A percentile compares a stretch with the other conserved stretches of the same genome.
Evolutionary conservation across 2,113 vertebrate genomes (phyloP).

Genomic region (Dicentrarchus labrax): DNA sequence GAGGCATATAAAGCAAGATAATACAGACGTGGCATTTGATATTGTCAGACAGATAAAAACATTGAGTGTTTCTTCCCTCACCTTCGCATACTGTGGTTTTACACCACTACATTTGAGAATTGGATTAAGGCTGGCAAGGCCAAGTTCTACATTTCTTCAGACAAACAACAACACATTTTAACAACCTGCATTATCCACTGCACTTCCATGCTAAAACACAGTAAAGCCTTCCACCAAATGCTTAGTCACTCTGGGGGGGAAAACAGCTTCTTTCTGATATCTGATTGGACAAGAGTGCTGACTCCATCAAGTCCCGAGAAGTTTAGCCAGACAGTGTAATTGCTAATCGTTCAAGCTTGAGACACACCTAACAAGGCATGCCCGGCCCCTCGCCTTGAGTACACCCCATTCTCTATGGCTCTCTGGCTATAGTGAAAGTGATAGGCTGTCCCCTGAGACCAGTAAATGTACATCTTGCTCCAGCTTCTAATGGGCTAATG

Average conservation of each 20-base stretch:
- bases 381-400: conserved; percentile 43
- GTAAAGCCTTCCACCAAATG: conserved; percentile 14
- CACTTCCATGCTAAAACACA: conserved; percentile 10
- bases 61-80: neutral
- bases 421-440: conserved; percentile 66
- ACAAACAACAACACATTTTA: neutral
- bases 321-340: conserved; percentile 75
- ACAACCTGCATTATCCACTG: neutral
- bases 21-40: neutral
- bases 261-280: conserved; percentile 42
- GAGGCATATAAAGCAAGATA: neutral
- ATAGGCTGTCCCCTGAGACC: conserved; percentile 69
- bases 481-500: conserved; percentile 77
- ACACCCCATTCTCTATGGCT: conserved; percentile 60
- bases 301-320: conserved; percentile 64
- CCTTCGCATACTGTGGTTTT: neutral
- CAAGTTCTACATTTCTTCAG: neutral
- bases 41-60: neutral
- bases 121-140: neutral
- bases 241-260: conserved; percentile 12
- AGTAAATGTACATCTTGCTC: conserved; percentile 70
- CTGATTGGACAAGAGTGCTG: conserved; percentile 64
- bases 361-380: conserved; percentile 75
- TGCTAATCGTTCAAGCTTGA: conserved; percentile 76
- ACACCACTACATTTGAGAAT: neutral